phyloP scores from a whole-genome alignment of 1,140 invertebrate species.

The Drosophila tani region DNA sequence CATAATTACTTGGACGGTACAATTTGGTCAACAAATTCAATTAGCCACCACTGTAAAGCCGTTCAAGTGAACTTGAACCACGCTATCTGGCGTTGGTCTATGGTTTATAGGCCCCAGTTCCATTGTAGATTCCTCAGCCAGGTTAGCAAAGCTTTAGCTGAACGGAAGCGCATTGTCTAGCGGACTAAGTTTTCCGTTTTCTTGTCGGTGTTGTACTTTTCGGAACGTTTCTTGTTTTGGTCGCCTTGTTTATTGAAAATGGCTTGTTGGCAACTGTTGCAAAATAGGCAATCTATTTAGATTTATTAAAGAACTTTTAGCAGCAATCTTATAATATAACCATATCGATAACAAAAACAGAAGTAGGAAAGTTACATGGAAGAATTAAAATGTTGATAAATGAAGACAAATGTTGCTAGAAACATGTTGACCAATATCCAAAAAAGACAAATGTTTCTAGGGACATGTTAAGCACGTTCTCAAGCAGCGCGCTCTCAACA shows the following conservation, averaged over 20 bases:
- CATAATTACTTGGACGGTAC: no score
- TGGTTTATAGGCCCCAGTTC: slow-evolving; percentile 4
- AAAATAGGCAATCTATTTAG: background rate
- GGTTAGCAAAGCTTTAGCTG: background rate
- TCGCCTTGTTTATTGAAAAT: slow-evolving; percentile 1
- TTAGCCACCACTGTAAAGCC: background rate
- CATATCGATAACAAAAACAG: background rate
- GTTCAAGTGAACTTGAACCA: slow-evolving; percentile 9
- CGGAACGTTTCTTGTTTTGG: background rate
- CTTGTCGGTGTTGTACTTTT: background rate
- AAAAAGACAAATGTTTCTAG: no score
- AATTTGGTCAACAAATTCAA: no score
- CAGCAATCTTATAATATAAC: background rate
- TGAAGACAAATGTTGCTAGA: no score
- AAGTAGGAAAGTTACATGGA: no score
- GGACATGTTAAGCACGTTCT: no score
- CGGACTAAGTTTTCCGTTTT: background rate
- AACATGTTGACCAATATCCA: no score
- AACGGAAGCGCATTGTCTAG: slow-evolving; percentile 7
- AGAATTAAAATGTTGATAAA: no score
- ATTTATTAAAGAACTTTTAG: background rate
- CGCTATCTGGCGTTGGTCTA: background rate
- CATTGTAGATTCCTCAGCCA: background rate
- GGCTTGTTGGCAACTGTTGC: background rate
- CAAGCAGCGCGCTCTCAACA: no score